A percentile compares a stretch with the other conserved stretches of the same genome.
phyloP scores from a whole-genome alignment of 2,888 invertebrate genomes.

The Ophion ventricosus region DNA sequence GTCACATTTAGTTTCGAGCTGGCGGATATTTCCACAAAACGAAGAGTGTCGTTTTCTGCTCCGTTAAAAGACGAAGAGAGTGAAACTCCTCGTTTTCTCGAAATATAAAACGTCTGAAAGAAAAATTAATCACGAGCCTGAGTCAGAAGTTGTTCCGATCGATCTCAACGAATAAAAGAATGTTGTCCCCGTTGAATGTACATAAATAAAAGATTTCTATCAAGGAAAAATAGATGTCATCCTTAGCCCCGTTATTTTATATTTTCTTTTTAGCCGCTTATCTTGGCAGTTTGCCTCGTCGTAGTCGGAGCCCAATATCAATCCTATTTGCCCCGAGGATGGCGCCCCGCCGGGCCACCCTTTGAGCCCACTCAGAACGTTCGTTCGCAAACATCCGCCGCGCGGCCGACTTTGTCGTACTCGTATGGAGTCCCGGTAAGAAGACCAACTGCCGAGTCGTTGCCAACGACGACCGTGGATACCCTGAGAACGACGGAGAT shows the following conservation, averaged over 20 bases:
- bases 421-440: conserved; percentile 63
- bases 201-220: neutral
- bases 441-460: conserved; percentile 50
- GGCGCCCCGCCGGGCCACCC: conserved; percentile 78
- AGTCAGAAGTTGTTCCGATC: neutral
- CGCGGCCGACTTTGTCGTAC: conserved; percentile 36
- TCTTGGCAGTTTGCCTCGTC: conserved; percentile 44
- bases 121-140: neutral
- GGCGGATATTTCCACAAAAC: neutral
- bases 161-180: neutral
- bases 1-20: neutral
- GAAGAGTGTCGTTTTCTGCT: neutral
- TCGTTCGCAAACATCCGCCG: conserved; percentile 72
- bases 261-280: conserved; percentile 39
- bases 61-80: neutral
- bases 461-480: conserved; percentile 53
- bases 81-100: neutral
- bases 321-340: conserved; percentile 77
- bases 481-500: conserved; percentile 64
- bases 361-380: conserved; percentile 73
- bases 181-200: neutral
- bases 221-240: neutral
- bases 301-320: conserved; percentile 45
- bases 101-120: neutral
- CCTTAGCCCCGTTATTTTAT: neutral